Base-by-base conservation (phyloP, 2,797 vertebrate species). In the Serranus cabrilla region DNA sequence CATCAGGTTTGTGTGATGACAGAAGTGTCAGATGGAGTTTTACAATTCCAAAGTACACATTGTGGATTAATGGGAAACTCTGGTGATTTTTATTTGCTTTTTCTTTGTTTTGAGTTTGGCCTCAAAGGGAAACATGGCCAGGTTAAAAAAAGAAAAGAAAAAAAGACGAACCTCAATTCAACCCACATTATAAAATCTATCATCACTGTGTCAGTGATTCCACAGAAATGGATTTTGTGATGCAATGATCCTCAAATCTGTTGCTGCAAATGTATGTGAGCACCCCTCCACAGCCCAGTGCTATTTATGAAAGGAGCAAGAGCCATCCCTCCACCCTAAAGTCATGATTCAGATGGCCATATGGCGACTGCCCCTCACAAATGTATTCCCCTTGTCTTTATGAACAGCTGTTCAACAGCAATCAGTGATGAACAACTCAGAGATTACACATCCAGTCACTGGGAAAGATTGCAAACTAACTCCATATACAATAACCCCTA, bases 341-440 rank as follows among this genome's bases (percentile, higher is more conserved):
- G 46, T 71, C 51, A 58, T 45, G 73, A 87, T 83, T 71, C 20
- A 43, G 27, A 59, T 34, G 58, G 59, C 83, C 88, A 88, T 86
- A 86, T 90, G 89, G 80, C 11, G 17, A 54, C 60, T 57, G 63
- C 73, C 62, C 68, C 74, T 70, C 64, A 78, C 67, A 71, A 76
- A 78, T 61, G 39, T 75, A 54, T 80, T 20, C 81, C 39, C 57
- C 67, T 68, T 67, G 34, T 84, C 72, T 71, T 85, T 64, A 74
- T 61, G 74, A 90, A 81, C 89, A 91, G 87, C 86, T 90, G 89
- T 54, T 83, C 79, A 21, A 27, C 76, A 71, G 62, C 71, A 51
- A 76, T 80, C 80, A 80, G 25, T 47, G 49, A 81, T 68, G 60
- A 75, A 72, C 67, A 68, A 49, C 71, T 82, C 65, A 72, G 51